phyloP scores from a whole-genome alignment of 2,797 vertebrate genomes.

The Catamblyrhynchus diadema region DNA sequence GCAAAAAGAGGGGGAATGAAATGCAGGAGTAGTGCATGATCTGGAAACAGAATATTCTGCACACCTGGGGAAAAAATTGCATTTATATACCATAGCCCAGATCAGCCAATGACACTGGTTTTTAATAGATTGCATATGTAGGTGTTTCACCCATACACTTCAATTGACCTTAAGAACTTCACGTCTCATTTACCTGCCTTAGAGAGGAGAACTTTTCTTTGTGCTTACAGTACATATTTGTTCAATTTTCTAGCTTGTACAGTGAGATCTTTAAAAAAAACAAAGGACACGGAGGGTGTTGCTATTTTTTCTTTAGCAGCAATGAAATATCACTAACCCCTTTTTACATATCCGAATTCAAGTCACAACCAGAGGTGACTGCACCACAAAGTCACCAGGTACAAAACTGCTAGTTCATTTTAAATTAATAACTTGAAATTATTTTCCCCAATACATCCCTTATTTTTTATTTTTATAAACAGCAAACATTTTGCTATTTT shows the following conservation, averaged over 20 bases:
- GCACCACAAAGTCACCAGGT: constrained; percentile 80
- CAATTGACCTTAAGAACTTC: constrained; percentile 87
- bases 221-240: constrained; percentile 85
- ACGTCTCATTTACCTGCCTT: constrained; percentile 90
- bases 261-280: constrained; percentile 85
- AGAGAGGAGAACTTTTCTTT: constrained; percentile 82
- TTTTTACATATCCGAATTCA: constrained; percentile 81
- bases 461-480: constrained; percentile 76
- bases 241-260: constrained; percentile 82
- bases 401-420: constrained; percentile 81
- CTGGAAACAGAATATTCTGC: constrained; percentile 41
- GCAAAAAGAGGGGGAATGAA: constrained; percentile 20
- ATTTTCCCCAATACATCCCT: constrained; percentile 75
- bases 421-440: constrained; percentile 82
- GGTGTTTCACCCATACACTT: constrained; percentile 89
- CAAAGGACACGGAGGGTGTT: constrained; percentile 81
- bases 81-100: constrained; percentile 55
- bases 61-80: constrained; percentile 17
- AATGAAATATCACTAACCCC: constrained; percentile 85
- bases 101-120: constrained; percentile 79
- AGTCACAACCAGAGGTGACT: constrained; percentile 83
- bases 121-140: constrained; percentile 93
- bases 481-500: constrained; percentile 91
- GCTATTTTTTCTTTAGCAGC: constrained; percentile 83
- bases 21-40: constrained; percentile 20